phyloP scores from a whole-genome alignment of 2,888 invertebrate genomes.

The Cataglyphis rosenhaueri region DNA sequence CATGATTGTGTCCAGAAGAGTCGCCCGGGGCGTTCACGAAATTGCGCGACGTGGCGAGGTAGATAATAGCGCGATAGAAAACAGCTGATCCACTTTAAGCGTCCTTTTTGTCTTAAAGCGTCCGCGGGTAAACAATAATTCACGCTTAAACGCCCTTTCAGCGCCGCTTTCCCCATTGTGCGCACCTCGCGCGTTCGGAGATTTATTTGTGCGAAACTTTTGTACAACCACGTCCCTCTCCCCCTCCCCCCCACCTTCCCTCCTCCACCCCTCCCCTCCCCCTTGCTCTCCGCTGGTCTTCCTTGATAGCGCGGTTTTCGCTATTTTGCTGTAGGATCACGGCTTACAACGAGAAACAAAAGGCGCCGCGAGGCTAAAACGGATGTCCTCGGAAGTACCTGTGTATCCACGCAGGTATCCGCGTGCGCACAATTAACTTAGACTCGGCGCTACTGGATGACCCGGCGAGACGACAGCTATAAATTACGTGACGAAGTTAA shows the following conservation, averaged over 20 bases:
- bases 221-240: constrained; percentile 65
- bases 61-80: constrained; percentile 68
- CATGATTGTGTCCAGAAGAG: constrained; percentile 51
- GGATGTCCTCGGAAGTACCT: constrained; percentile 60
- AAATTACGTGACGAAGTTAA: constrained; percentile 49
- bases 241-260: not conserved
- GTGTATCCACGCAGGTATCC: constrained; percentile 58
- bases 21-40: constrained; percentile 45
- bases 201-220: constrained; percentile 75
- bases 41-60: constrained; percentile 39
- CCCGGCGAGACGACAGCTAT: constrained; percentile 35
- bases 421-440: constrained; percentile 67
- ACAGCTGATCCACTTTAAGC: constrained; percentile 74
- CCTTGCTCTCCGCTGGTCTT: constrained; percentile 53
- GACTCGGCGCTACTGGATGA: constrained; percentile 50
- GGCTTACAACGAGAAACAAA: constrained; percentile 63
- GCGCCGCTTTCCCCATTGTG: constrained; percentile 70
- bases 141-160: constrained; percentile 77
- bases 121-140: constrained; percentile 73
- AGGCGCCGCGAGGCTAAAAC: constrained; percentile 61
- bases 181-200: constrained; percentile 72
- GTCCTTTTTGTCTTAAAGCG: constrained; percentile 75
- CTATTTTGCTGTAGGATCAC: constrained; percentile 64
- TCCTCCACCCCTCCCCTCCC: constrained; percentile 27
- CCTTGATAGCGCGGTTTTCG: constrained; percentile 70